These are phyloP conservation scores for Trididemnum nubilum DNA, from an alignment of 23 tunicate species.

Conservation along the genomic window DNA sequence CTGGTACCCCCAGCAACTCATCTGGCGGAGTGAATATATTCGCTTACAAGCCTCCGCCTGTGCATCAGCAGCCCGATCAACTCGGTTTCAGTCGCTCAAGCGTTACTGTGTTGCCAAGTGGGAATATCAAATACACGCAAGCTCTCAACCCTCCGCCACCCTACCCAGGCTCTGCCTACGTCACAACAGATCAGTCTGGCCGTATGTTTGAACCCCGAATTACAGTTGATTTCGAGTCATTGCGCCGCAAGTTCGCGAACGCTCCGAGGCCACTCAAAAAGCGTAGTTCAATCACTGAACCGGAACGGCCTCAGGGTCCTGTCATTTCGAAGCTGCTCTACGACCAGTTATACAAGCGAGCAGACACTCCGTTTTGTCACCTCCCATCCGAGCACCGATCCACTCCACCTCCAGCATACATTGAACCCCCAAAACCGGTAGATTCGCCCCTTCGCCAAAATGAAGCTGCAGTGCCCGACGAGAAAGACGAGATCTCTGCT, in stretches of 20 bases:
- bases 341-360: constrained; percentile 86
- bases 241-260: constrained; percentile 77
- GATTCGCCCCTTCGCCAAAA: constrained; percentile 10
- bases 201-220: constrained; percentile 28
- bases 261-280: constrained; percentile 94
- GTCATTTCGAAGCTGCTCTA: constrained; percentile 67
- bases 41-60: constrained; percentile 83
- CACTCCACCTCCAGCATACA: constrained; percentile 79
- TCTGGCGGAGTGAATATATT: constrained; percentile 64
- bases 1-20: neutral
- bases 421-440: constrained; percentile 36
- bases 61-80: neutral
- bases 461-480: neutral
- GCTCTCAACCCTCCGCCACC: constrained; percentile 82
- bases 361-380: constrained; percentile 83
- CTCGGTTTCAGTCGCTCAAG: constrained; percentile 40
- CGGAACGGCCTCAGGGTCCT: constrained; percentile 87
- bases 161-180: constrained; percentile 43
- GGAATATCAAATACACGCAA: constrained; percentile 82
- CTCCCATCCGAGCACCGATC: constrained; percentile 54
- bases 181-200: neutral
- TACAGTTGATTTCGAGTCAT: constrained; percentile 62
- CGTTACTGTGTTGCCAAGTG: constrained; percentile 74
- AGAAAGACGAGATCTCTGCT: constrained; percentile 7
- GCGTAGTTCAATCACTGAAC: constrained; percentile 86